Evolutionary conservation across 2,797 vertebrate species (phyloP).

Genomic region (Microctenopoma lineatum): DNA sequence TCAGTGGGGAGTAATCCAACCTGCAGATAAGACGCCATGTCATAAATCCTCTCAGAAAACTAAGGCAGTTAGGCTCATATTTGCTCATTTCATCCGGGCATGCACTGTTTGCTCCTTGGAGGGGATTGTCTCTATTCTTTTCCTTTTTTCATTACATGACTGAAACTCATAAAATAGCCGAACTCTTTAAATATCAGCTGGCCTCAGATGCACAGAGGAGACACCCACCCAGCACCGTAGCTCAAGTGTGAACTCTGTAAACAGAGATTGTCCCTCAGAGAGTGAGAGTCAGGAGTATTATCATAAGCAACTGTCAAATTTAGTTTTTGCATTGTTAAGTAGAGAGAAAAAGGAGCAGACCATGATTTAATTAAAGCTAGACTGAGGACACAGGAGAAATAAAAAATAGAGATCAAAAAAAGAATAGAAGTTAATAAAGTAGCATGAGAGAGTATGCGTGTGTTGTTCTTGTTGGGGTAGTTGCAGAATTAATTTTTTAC

Average conservation of each 20-base stretch:
- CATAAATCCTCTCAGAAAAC: conserved; percentile 75
- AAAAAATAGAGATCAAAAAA: conserved; percentile 18
- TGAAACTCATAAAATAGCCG: conserved; percentile 58
- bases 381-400: conserved; percentile 49
- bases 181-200: conserved; percentile 61
- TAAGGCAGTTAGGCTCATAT: conserved; percentile 68
- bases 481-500: conserved; percentile 55
- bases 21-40: conserved; percentile 68
- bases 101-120: conserved; percentile 64
- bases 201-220: conserved; percentile 35
- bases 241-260: conserved; percentile 72
- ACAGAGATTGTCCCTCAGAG: conserved; percentile 68
- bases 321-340: conserved; percentile 67
- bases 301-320: conserved; percentile 74
- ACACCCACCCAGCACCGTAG: conserved; percentile 38
- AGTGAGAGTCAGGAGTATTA: conserved; percentile 64
- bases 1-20: conserved; percentile 69
- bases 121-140: conserved; percentile 45
- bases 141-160: conserved; percentile 22
- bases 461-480: conserved; percentile 45
- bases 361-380: conserved; percentile 71
- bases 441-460: conserved; percentile 37
- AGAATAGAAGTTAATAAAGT: conserved; percentile 52
- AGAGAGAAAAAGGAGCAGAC: conserved; percentile 31
- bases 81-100: conserved; percentile 63